A percentile compares a stretch with the other conserved stretches of the same genome.
Evolutionary conservation across 2,797 vertebrate genomes (phyloP).

Genomic region (Channa striata): DNA sequence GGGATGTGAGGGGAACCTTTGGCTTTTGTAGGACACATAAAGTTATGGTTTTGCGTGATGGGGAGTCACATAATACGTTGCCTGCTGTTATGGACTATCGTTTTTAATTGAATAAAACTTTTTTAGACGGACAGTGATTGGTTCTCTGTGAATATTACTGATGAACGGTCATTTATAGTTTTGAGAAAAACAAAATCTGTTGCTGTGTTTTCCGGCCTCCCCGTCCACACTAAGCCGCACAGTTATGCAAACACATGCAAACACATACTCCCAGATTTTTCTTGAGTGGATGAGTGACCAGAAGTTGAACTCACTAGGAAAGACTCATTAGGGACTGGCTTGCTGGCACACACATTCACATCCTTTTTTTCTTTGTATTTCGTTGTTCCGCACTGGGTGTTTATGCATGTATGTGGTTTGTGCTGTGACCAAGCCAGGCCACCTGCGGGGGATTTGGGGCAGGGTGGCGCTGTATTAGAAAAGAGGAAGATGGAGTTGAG

Average conservation of each 20-base stretch:
- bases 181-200: conserved; percentile 11
- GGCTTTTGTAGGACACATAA: conserved; percentile 40
- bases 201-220: conserved; percentile 2
- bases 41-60: conserved; percentile 30
- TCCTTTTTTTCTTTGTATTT: conserved; percentile 29
- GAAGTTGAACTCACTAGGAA: conserved; percentile 79
- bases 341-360: conserved; percentile 62
- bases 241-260: conserved; percentile 27
- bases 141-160: conserved; percentile 10
- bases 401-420: conserved; percentile 40
- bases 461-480: conserved; percentile 63
- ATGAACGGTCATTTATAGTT: not conserved
- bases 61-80: conserved; percentile 11
- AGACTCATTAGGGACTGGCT: conserved; percentile 73
- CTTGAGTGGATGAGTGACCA: conserved; percentile 74
- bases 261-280: conserved; percentile 38
- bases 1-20: conserved; percentile 42
- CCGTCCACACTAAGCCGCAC: conserved; percentile 20
- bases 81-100: not conserved
- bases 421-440: conserved; percentile 70
- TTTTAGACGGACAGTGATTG: not conserved
- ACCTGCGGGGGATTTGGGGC: conserved; percentile 82
- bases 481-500: conserved; percentile 41
- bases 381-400: conserved; percentile 31
- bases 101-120: not conserved